A percentile compares a stretch with the other conserved stretches of the same genome.
These are phyloP conservation scores for Netelia melanura DNA, from an alignment of 2,888 invertebrate species.

Conservation along the genomic window DNA sequence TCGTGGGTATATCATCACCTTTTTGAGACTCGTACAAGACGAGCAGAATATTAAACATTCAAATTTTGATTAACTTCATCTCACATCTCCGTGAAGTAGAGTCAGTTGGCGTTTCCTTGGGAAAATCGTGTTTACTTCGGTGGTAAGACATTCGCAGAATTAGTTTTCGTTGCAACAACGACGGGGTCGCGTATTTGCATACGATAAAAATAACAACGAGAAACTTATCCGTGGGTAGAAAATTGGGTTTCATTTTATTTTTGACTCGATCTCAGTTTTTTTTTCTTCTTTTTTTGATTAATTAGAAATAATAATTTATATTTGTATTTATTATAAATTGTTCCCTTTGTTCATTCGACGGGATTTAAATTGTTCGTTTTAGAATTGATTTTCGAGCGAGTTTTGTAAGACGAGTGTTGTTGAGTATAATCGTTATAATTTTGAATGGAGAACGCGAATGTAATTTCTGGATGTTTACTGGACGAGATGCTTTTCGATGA, in stretches of 20 bases:
- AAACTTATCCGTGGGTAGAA: background rate
- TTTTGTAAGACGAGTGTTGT: no score
- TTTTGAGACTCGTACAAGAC: constrained; percentile 41
- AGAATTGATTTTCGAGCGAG: no score
- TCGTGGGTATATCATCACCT: background rate
- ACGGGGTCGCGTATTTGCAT: background rate
- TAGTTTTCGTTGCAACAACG: background rate
- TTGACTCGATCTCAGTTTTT: background rate
- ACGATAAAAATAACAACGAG: background rate
- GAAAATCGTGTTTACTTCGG: constrained; percentile 13
- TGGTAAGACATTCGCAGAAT: constrained; percentile 19
- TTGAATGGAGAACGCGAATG: background rate
- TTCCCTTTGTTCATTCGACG: no score
- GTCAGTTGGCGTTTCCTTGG: constrained; percentile 9
- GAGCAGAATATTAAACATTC: constrained; percentile 50
- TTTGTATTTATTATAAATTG: no score
- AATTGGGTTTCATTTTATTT: background rate
- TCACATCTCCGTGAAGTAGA: constrained; percentile 12
- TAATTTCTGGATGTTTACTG: background rate
- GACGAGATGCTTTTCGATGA: background rate
- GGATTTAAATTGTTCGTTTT: no score
- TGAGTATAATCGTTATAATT: no score
- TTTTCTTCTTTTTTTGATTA: background rate
- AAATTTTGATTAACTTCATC: constrained; percentile 62
- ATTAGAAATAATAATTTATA: no score